These are phyloP conservation scores for Myopa tessellatipennis DNA, from an alignment of 2,888 invertebrate species.

Conservation along the genomic window DNA sequence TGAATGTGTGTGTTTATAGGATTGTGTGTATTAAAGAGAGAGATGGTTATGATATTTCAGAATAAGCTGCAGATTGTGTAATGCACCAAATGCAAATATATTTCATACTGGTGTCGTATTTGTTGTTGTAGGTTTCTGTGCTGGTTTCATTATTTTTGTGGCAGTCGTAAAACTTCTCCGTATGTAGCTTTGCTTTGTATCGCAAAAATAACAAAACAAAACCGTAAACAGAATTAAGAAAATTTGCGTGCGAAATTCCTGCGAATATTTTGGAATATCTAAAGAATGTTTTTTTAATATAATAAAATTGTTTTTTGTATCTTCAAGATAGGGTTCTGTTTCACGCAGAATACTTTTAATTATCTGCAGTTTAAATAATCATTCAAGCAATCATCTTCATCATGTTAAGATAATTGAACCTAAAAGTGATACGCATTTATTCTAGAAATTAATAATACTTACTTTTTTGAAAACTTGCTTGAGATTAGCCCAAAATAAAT, in stretches of 20 bases:
- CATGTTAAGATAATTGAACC: too few relatives aligned
- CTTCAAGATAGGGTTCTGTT: too few relatives aligned
- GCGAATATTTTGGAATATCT: neutral
- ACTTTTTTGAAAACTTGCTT: too few relatives aligned
- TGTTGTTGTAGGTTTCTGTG: constrained; percentile 37
- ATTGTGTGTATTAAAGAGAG: neutral
- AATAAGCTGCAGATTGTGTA: constrained; percentile 33
- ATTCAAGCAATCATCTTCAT: too few relatives aligned
- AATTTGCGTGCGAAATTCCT: constrained; percentile 34
- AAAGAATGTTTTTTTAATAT: neutral
- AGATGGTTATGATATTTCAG: constrained; percentile 51
- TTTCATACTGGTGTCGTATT: constrained; percentile 35
- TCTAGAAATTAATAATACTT: too few relatives aligned
- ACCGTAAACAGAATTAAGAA: neutral
- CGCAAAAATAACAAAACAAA: neutral
- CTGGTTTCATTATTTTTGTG: neutral
- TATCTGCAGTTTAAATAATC: too few relatives aligned
- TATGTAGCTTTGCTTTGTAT: neutral
- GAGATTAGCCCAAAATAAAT: too few relatives aligned
- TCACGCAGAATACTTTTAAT: too few relatives aligned
- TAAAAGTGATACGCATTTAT: too few relatives aligned
- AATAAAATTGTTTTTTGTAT: neutral
- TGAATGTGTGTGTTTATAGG: neutral
- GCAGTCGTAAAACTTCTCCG: neutral
- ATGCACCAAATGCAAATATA: constrained; percentile 42